Conservation (phyloP, 2,113 vertebrate genomes). For the Lycaon pictus region DNA sequence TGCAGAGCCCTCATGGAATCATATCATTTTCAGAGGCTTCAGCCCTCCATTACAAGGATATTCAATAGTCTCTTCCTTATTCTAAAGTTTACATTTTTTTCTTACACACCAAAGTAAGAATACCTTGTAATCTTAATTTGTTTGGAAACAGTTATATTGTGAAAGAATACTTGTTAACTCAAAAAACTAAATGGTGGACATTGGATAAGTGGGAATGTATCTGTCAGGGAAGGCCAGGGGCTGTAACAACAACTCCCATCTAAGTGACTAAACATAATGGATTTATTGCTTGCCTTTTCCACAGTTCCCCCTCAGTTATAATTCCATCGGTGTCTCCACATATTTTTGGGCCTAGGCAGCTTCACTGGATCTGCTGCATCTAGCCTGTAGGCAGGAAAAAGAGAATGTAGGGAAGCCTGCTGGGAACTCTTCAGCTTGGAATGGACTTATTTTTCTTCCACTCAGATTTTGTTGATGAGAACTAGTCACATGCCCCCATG, state of each 20-base stretch:
- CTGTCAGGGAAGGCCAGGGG: neutral
- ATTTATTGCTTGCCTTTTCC: neutral
- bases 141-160: neutral
- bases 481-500: neutral
- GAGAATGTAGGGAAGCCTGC: neutral
- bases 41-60: neutral
- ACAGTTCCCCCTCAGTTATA: neutral
- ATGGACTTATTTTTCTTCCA: neutral
- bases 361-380: neutral
- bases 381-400: neutral
- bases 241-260: neutral
- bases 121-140: neutral
- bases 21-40: neutral
- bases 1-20: neutral
- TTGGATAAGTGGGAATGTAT: neutral
- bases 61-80: neutral
- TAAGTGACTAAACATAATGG: neutral
- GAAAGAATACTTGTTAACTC: slow-evolving; percentile 30
- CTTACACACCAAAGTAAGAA: neutral
- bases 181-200: neutral
- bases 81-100: neutral
- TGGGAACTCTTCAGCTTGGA: neutral
- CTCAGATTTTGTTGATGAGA: neutral
- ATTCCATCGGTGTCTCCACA: neutral
- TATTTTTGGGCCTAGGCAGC: neutral